Percentiles rank a stretch among this genome's conserved stretches.
These are phyloP conservation scores for Melanerpes formicivorus DNA, from an alignment of 2,113 vertebrate species.

Conservation along the genomic window DNA sequence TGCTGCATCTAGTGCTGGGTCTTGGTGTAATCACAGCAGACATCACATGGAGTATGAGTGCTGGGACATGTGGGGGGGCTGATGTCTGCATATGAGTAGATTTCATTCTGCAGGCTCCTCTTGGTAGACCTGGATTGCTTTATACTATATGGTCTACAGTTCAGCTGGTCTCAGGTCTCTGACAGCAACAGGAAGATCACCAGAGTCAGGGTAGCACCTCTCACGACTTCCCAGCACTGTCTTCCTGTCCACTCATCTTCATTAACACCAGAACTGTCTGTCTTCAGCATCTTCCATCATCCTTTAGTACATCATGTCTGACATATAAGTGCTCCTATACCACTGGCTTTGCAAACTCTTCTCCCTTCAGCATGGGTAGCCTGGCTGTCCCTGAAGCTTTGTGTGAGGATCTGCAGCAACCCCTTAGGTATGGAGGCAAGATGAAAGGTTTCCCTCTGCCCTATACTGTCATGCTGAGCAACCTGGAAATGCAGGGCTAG, in stretches of 20 bases:
- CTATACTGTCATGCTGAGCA: not conserved
- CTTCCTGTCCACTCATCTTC: not conserved
- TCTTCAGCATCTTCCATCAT: not conserved
- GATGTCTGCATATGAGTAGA: not conserved
- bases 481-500: not conserved
- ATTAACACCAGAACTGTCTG: not conserved
- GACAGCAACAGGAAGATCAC: not conserved
- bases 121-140: not conserved
- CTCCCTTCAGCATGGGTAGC: not conserved
- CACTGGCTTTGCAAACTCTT: not conserved
- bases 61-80: not conserved
- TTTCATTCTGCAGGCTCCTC: not conserved
- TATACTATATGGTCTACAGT: accelerated
- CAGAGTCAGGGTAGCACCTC: not conserved
- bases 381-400: not conserved
- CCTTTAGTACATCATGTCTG: not conserved
- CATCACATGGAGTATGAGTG: not conserved
- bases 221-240: not conserved
- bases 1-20: not conserved
- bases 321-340: not conserved
- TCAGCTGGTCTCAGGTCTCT: not conserved
- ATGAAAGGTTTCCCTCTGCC: not conserved
- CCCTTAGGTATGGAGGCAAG: not conserved
- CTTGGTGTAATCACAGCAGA: not conserved
- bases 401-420: not conserved